Conservation (phyloP, 2,888 invertebrate species). For the Drosophila multiciliata region DNA sequence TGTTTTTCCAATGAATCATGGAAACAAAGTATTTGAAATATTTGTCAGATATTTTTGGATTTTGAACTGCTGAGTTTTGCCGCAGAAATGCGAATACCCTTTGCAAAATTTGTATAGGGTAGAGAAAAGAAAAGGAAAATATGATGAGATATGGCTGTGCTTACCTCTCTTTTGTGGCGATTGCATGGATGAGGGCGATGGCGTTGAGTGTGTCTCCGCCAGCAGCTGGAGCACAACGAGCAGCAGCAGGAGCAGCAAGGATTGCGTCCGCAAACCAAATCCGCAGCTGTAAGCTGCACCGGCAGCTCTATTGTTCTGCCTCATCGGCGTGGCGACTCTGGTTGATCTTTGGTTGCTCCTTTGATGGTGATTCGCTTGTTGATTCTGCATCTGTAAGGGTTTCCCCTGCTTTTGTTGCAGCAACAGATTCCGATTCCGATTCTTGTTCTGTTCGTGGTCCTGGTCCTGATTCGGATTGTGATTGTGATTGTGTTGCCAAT, state of each 20-base stretch:
- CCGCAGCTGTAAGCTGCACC: constrained; percentile 49
- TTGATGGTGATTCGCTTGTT: constrained; percentile 32
- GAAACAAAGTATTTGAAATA: neutral
- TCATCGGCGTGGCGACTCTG: constrained; percentile 49
- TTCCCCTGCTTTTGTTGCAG: constrained; percentile 1
- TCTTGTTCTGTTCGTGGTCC: constrained; percentile 10
- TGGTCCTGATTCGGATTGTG: constrained; percentile 14
- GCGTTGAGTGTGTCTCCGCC: constrained; percentile 77
- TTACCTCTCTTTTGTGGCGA: constrained; percentile 85
- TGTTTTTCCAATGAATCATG: neutral
- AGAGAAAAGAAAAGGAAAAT: neutral
- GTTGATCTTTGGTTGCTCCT: constrained; percentile 41
- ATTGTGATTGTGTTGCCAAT: constrained; percentile 22
- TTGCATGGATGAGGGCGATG: constrained; percentile 84
- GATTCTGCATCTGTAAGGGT: constrained; percentile 22
- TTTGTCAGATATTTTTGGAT: neutral
- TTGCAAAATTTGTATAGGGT: neutral
- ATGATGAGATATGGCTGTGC: constrained; percentile 11
- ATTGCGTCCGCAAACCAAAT: constrained; percentile 70
- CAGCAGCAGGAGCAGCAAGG: constrained; percentile 60
- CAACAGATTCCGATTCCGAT: constrained; percentile 8
- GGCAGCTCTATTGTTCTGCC: constrained; percentile 57
- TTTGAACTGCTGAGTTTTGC: neutral
- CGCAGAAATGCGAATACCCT: neutral
- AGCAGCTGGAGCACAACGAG: constrained; percentile 79